Evolutionary conservation across 2,113 vertebrate genomes (phyloP), one percentile per base, ranked within the genome.

Genomic region (Amazona guildingii): DNA sequence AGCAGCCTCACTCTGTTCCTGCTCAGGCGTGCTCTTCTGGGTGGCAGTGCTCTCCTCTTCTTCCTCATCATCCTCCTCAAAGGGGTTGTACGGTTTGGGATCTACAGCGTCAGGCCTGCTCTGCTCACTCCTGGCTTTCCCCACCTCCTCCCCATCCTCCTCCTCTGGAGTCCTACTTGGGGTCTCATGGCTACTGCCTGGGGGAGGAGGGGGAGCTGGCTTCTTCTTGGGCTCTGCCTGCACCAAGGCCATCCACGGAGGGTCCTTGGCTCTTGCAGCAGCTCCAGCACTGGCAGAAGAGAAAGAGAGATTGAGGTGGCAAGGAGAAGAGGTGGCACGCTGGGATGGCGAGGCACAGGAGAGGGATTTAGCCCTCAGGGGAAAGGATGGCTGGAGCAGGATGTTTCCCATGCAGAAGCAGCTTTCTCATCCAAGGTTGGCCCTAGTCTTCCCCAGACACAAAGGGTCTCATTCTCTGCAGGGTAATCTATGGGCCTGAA

Each of bases 201-300:
- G 97, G 6, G 98, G 98, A 59, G 98, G 98, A 64, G 97, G 98
- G 13, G 99, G 99, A 87, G 99, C 98, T 52, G 98, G 98, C 97
- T 99, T 99, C 98, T 98, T 99, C 98, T 98, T 99, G 82, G 98
- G 21, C 92, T 99, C 99, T 76, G 98, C 97, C 81, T 99, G 98
- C 77, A 99, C 99, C 94, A 99, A 98, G 8, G 98, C 97, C 88
- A 99, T 98, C 99, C 99, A 99, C 1, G 99, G 99, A 11, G 99
- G 99, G 83, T 99, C 99, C 97, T 99, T 99, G 92, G 98, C 96
- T 97, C 98, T 98, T 43, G 83, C 88, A 52, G 92, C 91, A 27
- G 91, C 52, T 73, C 94, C 96, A 5, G 72, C 86, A 70, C 98
- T 98, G 73, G 31, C 25, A 68, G 59, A 51, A 81, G 39, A 90